These are phyloP conservation scores for Trachelipus rathkii DNA, from an alignment of 1,140 invertebrate genomes.

Conservation along the genomic window DNA sequence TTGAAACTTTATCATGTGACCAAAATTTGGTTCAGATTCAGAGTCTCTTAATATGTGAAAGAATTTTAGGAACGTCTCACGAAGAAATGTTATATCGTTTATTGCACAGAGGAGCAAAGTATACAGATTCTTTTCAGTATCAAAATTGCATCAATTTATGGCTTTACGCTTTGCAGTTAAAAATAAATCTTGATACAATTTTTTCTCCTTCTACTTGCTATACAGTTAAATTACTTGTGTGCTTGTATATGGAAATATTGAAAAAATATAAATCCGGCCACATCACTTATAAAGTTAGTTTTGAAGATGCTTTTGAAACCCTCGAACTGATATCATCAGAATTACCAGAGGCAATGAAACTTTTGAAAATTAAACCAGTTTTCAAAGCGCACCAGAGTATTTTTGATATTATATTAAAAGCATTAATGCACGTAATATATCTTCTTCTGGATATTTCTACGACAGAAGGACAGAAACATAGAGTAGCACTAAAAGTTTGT, in stretches of 20 bases:
- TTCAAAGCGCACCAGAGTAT: constrained; percentile 73
- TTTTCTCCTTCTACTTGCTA: constrained; percentile 70
- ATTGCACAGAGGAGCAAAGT: constrained; percentile 73
- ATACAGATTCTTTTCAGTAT: constrained; percentile 76
- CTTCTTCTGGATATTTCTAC: constrained; percentile 62
- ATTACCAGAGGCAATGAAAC: constrained; percentile 57
- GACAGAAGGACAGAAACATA: constrained; percentile 53
- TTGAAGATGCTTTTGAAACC: constrained; percentile 67
- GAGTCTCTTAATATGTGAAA: constrained; percentile 73
- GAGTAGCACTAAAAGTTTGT: constrained; percentile 27
- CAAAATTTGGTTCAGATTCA: constrained; percentile 76
- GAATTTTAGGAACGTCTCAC: constrained; percentile 72
- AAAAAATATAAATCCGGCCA: constrained; percentile 59
- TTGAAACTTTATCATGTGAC: constrained; percentile 67
- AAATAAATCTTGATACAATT: constrained; percentile 70
- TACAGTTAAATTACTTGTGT: constrained; percentile 61
- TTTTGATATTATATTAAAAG: constrained; percentile 63
- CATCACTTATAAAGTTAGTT: constrained; percentile 58
- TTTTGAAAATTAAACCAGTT: constrained; percentile 63
- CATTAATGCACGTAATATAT: constrained; percentile 74
- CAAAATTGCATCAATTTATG: constrained; percentile 81
- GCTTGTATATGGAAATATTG: constrained; percentile 71
- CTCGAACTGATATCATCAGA: constrained; percentile 62
- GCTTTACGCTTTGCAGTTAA: constrained; percentile 70
- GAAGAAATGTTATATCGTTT: constrained; percentile 71